A percentile compares a stretch with the other conserved stretches of the same genome.
Evolutionary conservation across 2,888 invertebrate species (phyloP).

Genomic region (Acanthosepion pharaonis): DNA sequence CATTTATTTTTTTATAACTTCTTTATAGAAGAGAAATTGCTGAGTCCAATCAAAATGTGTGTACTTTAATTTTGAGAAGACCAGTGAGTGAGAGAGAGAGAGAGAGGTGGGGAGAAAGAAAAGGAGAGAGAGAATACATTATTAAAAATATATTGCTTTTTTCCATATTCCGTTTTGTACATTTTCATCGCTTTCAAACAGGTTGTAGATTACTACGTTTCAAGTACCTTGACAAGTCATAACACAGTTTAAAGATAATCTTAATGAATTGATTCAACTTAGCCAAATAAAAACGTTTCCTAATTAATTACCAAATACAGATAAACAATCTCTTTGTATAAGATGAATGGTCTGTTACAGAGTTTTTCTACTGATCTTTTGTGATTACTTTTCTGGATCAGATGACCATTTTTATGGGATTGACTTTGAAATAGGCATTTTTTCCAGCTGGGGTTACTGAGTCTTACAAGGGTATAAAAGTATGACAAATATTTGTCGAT

Average conservation of each 20-base stretch:
- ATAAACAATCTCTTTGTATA: too few species aligned
- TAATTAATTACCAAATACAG: too few species aligned
- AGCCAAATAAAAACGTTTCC: too few species aligned
- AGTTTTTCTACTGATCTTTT: neutral
- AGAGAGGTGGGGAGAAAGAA: neutral
- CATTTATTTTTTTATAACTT: too few species aligned
- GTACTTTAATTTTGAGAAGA: too few species aligned
- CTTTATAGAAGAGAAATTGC: too few species aligned
- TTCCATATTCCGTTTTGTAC: neutral
- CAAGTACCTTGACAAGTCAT: too few species aligned
- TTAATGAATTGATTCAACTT: too few species aligned
- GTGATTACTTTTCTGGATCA: neutral
- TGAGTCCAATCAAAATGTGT: too few species aligned
- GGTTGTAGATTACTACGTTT: neutral
- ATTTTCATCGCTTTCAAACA: neutral
- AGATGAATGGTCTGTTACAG: too few species aligned
- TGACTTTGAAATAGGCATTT: neutral
- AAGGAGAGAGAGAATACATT: neutral
- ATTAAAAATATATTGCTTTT: neutral
- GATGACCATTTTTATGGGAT: neutral
- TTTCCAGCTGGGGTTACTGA: neutral
- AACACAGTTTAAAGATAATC: too few species aligned
- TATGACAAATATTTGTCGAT: neutral
- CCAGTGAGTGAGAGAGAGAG: too few species aligned
- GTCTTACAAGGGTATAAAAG: neutral